Percentiles rank a stretch among this genome's conserved stretches.
These are phyloP conservation scores for Chloropsis cyanopogon DNA, from an alignment of 2,113 vertebrate genomes.

Conservation along the genomic window DNA sequence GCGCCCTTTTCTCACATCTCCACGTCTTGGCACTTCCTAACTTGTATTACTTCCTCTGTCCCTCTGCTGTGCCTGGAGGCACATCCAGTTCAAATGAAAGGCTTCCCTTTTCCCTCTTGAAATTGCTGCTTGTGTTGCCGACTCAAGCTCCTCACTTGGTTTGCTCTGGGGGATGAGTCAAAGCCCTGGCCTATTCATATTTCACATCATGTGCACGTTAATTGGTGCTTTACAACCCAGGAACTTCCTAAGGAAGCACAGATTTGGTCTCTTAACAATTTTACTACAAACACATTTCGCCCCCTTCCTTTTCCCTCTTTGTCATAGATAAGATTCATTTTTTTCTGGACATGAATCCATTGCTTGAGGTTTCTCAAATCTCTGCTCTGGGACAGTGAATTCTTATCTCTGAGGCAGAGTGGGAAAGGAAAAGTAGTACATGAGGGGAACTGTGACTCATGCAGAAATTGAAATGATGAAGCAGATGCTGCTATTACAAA, in stretches of 20 bases:
- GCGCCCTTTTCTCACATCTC: not conserved
- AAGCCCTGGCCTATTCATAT: constrained; percentile 34
- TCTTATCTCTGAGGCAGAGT: constrained; percentile 20
- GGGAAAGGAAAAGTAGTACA: constrained; percentile 1
- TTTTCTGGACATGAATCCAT: constrained; percentile 19
- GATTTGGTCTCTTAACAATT: constrained; percentile 35
- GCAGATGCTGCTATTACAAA: constrained; percentile 11
- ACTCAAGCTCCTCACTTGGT: not conserved
- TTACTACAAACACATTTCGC: not conserved
- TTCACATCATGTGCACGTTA: constrained; percentile 15
- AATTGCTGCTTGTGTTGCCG: not conserved
- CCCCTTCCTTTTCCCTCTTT: constrained; percentile 9
- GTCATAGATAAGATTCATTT: constrained; percentile 21
- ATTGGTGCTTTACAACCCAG: constrained; percentile 39
- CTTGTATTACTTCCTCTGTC: not conserved
- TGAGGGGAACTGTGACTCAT: constrained; percentile 35
- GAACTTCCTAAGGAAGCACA: constrained; percentile 20
- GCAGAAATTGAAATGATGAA: constrained; percentile 43
- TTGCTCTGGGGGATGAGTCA: constrained; percentile 30
- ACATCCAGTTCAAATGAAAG: not conserved
- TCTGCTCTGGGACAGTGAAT: constrained; percentile 44
- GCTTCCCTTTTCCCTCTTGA: constrained; percentile 7
- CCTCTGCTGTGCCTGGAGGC: not conserved
- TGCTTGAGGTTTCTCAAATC: constrained; percentile 40
- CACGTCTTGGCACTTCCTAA: not conserved